These are phyloP conservation scores for Philereme vetulata DNA, from an alignment of 2,888 invertebrate species.

Conservation along the genomic window DNA sequence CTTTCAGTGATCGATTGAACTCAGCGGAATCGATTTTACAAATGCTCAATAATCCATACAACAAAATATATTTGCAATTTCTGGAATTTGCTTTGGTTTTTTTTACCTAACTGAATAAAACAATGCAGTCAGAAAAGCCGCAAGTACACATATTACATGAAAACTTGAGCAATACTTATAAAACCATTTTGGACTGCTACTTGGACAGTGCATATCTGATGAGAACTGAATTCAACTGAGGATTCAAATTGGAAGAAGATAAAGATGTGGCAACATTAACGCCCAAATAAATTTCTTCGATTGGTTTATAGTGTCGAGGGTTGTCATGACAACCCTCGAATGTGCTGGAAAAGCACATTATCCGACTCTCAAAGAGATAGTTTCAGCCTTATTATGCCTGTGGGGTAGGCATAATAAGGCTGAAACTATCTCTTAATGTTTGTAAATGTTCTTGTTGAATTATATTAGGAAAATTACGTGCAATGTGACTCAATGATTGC, in stretches of 20 bases:
- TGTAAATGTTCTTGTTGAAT: constrained; percentile 16
- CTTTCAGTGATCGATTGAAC: constrained; percentile 1
- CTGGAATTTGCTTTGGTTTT: constrained; percentile 25
- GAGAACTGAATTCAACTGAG: too few relatives aligned
- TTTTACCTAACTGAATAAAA: constrained; percentile 25
- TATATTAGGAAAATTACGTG: constrained; percentile 15
- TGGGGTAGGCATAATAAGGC: too few relatives aligned
- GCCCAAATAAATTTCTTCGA: constrained; percentile 18
- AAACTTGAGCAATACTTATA: constrained; percentile 10
- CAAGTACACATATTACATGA: constrained; percentile 17
- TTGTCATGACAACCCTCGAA: too few relatives aligned
- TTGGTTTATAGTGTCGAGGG: constrained; percentile 13
- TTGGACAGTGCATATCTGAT: too few relatives aligned
- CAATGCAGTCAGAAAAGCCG: constrained; percentile 24
- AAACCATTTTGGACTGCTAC: too few relatives aligned
- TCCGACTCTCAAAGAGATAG: too few relatives aligned
- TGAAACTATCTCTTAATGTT: too few relatives aligned
- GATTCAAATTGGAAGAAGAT: constrained; percentile 12
- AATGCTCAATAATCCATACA: constrained; percentile 28
- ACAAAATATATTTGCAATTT: constrained; percentile 31
- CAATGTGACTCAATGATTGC: constrained; percentile 7
- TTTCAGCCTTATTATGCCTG: too few relatives aligned
- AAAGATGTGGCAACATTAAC: constrained; percentile 16
- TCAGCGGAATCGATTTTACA: constrained; percentile 20
- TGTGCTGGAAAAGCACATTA: too few relatives aligned